Percentiles rank a stretch among this genome's conserved stretches.
These are phyloP conservation scores for Rhyacichthys aspro DNA, from an alignment of 2,797 vertebrate species.

Conservation along the genomic window DNA sequence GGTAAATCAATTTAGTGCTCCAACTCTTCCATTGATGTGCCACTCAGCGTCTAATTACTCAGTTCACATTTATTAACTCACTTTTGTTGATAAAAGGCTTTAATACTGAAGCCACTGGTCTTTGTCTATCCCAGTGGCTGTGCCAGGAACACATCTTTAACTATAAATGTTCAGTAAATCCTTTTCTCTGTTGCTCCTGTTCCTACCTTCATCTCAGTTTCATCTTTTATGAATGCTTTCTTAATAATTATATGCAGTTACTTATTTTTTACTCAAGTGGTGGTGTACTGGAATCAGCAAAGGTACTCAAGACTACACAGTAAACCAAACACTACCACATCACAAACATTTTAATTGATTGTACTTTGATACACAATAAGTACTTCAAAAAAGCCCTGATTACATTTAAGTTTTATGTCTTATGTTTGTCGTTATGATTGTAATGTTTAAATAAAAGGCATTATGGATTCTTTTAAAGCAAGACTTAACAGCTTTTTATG, in stretches of 20 bases:
- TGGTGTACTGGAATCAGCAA: conserved; percentile 16
- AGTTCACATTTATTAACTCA: conserved; percentile 50
- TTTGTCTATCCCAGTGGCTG: conserved; percentile 35
- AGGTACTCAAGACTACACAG: conserved; percentile 13
- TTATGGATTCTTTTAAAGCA: too few relatives aligned
- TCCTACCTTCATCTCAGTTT: not conserved
- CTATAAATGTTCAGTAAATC: conserved; percentile 23
- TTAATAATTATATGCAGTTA: conserved; percentile 35
- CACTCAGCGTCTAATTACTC: conserved; percentile 57
- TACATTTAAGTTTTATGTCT: too few relatives aligned
- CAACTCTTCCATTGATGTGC: conserved; percentile 43
- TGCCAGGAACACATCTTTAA: conserved; percentile 29
- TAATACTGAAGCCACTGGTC: conserved; percentile 24
- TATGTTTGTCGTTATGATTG: too few relatives aligned
- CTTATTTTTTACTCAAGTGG: conserved; percentile 13
- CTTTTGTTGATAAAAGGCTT: conserved; percentile 52
- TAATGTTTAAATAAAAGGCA: too few relatives aligned
- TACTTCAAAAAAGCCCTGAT: conserved; percentile 5
- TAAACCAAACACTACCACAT: too few relatives aligned
- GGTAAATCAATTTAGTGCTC: conserved; percentile 51
- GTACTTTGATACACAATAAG: not conserved
- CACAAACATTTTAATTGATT: not conserved
- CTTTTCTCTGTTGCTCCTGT: conserved; percentile 4
- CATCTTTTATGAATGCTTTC: conserved; percentile 34
- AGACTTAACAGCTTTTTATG: too few relatives aligned